Conservation (phyloP, 2,797 vertebrate species). For the Coreius guichenoti region DNA sequence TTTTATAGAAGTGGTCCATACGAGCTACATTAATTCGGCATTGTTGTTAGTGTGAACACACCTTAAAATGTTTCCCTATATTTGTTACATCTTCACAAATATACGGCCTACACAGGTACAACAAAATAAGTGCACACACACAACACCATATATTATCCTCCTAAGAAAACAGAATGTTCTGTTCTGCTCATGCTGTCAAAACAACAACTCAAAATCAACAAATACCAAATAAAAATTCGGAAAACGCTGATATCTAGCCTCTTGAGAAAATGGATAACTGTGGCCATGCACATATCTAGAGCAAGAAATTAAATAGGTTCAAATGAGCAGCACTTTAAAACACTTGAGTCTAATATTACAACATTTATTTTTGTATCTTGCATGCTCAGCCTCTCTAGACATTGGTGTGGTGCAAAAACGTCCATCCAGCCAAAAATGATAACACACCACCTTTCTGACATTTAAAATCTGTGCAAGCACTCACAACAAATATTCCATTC, state of each 20-base stretch:
- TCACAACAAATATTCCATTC: not conserved
- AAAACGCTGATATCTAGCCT: not conserved
- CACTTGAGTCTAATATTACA: not conserved
- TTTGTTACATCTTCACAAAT: not conserved
- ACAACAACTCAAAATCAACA: not conserved
- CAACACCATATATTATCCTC: not conserved
- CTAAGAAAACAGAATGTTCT: not conserved
- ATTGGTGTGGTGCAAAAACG: not conserved
- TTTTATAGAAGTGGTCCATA: not conserved
- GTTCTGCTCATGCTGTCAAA: not conserved
- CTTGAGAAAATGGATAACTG: not conserved
- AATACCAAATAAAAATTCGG: not conserved
- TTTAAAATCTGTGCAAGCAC: conserved; percentile 36
- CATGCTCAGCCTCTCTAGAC: not conserved
- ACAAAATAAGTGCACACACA: not conserved
- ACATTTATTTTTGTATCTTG: not conserved
- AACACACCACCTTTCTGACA: conserved; percentile 1
- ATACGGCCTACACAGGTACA: not conserved
- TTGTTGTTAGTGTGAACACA: not conserved
- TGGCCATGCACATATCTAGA: not conserved
- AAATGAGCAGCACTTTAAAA: not conserved
- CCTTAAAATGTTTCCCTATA: not conserved
- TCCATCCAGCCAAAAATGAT: not conserved
- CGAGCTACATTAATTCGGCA: not conserved
- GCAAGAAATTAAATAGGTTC: not conserved